phyloP scores from a whole-genome alignment of 2,113 vertebrate species.

The Bostrychus sinensis region DNA sequence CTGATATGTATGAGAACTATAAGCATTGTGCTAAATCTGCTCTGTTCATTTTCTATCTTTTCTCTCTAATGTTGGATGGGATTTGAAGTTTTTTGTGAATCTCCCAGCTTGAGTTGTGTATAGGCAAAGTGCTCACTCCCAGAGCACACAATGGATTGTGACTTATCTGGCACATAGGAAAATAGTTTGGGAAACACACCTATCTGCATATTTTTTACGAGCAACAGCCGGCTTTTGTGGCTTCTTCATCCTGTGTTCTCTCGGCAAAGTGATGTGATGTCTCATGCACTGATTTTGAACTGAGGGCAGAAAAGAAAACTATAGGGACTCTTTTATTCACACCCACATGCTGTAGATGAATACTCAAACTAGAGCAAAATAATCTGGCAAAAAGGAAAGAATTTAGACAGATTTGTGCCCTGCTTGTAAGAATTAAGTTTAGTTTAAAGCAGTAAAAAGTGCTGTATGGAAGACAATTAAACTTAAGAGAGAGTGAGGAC shows the following conservation, averaged over 20 bases:
- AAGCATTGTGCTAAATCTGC: conserved; percentile 67
- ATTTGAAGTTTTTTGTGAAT: conserved; percentile 27
- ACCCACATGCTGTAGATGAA: conserved; percentile 29
- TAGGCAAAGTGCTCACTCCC: conserved; percentile 28
- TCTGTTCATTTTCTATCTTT: conserved; percentile 41
- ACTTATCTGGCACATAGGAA: conserved; percentile 38
- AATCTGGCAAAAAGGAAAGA: conserved; percentile 19
- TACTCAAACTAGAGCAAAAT: conserved; percentile 9
- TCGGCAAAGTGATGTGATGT: conserved; percentile 10
- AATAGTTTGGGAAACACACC: conserved; percentile 19
- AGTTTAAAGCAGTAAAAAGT: neutral
- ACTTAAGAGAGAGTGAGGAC: conserved; percentile 30
- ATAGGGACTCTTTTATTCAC: conserved; percentile 33
- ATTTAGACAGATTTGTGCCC: conserved; percentile 29
- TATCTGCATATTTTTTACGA: conserved; percentile 35
- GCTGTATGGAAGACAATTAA: conserved; percentile 2
- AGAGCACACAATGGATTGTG: conserved; percentile 33
- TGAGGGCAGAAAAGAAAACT: conserved; percentile 37
- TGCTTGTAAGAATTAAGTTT: neutral
- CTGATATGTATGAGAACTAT: conserved; percentile 33
- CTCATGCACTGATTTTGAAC: conserved; percentile 49
- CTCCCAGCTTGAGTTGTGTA: conserved; percentile 35
- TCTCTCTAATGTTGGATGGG: conserved; percentile 28
- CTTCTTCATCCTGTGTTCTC: conserved; percentile 47
- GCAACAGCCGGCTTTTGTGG: conserved; percentile 45